phyloP scores from a whole-genome alignment of 2,113 vertebrate species.

The Pipa parva region DNA sequence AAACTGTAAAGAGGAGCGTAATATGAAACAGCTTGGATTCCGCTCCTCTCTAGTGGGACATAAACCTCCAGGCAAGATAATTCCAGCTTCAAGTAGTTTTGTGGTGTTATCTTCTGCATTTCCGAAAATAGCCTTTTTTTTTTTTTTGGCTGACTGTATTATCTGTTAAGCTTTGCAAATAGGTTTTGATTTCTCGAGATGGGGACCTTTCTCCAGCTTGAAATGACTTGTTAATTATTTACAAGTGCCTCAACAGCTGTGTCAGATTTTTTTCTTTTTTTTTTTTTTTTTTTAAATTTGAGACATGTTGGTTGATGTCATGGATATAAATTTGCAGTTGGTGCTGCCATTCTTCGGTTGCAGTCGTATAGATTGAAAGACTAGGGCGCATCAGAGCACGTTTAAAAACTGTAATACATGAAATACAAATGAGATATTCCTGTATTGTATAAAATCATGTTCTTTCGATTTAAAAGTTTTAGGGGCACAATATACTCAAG shows the following conservation, averaged over 20 bases:
- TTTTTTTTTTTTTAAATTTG: constrained; percentile 28
- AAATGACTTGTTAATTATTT: constrained; percentile 43
- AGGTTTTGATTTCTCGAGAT: constrained; percentile 45
- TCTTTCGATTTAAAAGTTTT: too few relatives aligned
- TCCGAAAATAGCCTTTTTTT: constrained; percentile 38
- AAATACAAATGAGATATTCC: neutral
- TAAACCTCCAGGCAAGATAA: constrained; percentile 38
- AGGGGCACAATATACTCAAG: too few relatives aligned
- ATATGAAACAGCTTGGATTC: constrained; percentile 36
- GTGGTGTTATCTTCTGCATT: constrained; percentile 38
- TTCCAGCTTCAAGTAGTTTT: constrained; percentile 39
- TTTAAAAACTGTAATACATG: neutral
- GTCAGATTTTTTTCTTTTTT: too few relatives aligned
- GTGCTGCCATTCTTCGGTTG: constrained; percentile 40
- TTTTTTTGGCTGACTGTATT: constrained; percentile 35
- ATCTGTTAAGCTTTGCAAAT: constrained; percentile 44
- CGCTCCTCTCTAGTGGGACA: constrained; percentile 36
- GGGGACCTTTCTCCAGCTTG: constrained; percentile 45
- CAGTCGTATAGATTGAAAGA: neutral
- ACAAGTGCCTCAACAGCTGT: constrained; percentile 53
- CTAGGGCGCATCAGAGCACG: neutral
- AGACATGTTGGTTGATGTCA: constrained; percentile 44
- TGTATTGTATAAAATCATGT: too few relatives aligned
- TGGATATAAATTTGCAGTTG: constrained; percentile 46
- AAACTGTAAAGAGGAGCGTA: constrained; percentile 38